These are phyloP conservation scores for Philantomba maxwellii DNA, from an alignment of 2,113 vertebrate genomes.

Conservation along the genomic window DNA sequence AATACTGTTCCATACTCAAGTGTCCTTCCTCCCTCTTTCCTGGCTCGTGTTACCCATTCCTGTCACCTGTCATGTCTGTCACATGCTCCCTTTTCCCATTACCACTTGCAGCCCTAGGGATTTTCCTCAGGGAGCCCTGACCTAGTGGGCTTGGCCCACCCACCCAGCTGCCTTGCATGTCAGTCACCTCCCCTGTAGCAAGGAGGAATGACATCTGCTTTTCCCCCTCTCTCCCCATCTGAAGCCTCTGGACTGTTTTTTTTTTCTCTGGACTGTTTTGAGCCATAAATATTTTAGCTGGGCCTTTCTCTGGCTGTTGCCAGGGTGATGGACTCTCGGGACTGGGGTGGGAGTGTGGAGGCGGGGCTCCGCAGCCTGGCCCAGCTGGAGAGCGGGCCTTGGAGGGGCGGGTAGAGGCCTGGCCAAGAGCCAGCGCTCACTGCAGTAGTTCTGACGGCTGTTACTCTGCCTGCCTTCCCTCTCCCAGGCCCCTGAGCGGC, in stretches of 20 bases:
- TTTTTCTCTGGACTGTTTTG: constrained; percentile 42
- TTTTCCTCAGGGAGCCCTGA: not conserved
- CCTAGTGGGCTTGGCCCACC: not conserved
- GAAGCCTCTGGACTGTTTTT: constrained; percentile 38
- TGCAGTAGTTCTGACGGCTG: not conserved
- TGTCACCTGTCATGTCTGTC: not conserved
- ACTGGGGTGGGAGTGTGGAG: not conserved
- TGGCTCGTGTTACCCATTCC: not conserved
- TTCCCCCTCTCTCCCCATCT: not conserved
- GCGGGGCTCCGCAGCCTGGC: not conserved
- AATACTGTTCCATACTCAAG: not conserved
- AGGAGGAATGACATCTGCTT: constrained; percentile 43
- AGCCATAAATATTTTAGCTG: constrained; percentile 70
- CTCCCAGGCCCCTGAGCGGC: not conserved
- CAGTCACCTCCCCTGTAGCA: constrained; percentile 29
- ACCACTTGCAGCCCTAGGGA: not conserved
- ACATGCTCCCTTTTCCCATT: not conserved
- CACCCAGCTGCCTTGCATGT: constrained; percentile 7
- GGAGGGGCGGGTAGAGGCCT: not conserved
- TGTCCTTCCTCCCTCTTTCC: not conserved
- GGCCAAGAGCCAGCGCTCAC: not conserved
- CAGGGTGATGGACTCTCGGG: constrained; percentile 53
- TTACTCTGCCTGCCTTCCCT: not conserved
- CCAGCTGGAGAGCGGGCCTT: not conserved
- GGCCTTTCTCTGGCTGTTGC: constrained; percentile 61